Base-by-base conservation (phyloP, 2,888 invertebrate species). In the Onthophagus sagittarius region DNA sequence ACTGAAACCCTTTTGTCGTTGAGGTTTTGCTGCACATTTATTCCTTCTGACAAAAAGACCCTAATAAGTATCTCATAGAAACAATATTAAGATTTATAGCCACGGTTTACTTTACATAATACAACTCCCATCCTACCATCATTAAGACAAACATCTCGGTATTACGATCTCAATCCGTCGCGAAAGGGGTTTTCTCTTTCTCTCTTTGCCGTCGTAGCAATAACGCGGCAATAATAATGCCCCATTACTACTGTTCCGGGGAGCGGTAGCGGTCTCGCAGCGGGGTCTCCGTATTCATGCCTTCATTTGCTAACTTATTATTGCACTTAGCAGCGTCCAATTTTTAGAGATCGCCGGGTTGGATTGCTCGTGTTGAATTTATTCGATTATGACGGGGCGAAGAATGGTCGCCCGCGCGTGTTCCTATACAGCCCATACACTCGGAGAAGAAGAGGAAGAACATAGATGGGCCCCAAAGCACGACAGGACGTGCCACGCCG, bases 281-380 rank as follows among this genome's bases (percentile, higher is more conserved):
- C 72, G 64, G 72, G 72, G 31, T 64, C 39, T 53, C 64, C 64
- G 65, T 15, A 72, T 72, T 72, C 72, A 65, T 64, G 65, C 64
- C 72, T 72, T 72, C 72, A 65, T 72, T 65, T 72, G 33, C 72
- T 72, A 67, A 67, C 23, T 67, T 67, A 67, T 67, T 67, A 67
- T 67, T 67, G 67, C 67, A 67, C 67, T 67, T 67, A 67, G 67
- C 39, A 11, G 39, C 9, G 64, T 64, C 31, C 31, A 11, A 67
- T 67, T 67, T 67, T 67, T 67, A 15, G 67, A 67, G 39, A 53
- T 53, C 39, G 15, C 67, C 23, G 31, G 15, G 23, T 11, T 23
- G 32, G 67, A 67, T 67, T 67, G 67, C 67, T n/a, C 67, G 67
- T 9, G 67, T 67, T 67, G 32, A 67, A 67, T 67, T 67, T 67